Conservation (phyloP, 2,113 vertebrate species). For the Rhynchomys soricoides region DNA sequence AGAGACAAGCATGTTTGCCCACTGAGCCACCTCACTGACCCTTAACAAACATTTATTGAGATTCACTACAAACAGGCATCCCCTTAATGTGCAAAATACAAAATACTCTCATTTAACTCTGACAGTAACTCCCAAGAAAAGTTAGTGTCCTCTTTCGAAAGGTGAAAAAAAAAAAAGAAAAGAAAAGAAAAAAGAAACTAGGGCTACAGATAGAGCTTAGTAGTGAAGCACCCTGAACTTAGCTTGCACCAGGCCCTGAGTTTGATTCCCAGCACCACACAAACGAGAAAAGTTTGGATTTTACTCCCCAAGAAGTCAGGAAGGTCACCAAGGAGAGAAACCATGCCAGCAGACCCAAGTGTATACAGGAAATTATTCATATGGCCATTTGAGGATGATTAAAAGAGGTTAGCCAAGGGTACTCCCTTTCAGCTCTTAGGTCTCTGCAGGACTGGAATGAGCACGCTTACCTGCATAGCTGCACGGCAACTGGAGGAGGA, state of each 20-base stretch:
- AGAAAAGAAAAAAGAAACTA: neutral
- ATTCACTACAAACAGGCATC: neutral
- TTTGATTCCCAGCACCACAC: neutral
- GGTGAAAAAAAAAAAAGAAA: neutral
- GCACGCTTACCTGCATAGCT: conserved; percentile 68
- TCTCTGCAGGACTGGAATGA: neutral
- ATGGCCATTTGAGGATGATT: neutral
- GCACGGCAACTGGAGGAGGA: conserved; percentile 55
- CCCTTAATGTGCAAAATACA: neutral
- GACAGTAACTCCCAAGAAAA: neutral
- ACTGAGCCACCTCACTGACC: too few species aligned
- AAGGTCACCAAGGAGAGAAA: neutral
- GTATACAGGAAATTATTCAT: neutral
- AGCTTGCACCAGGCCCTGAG: neutral
- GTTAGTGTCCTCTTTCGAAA: neutral
- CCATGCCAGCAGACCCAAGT: neutral
- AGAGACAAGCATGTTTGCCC: neutral
- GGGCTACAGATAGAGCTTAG: neutral
- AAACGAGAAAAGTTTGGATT: neutral
- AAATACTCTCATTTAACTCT: neutral
- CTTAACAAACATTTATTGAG: neutral
- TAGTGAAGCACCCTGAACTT: neutral
- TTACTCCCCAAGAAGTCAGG: neutral
- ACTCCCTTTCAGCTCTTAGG: neutral
- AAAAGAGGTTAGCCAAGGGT: neutral